These are phyloP conservation scores for Tubulanus polymorphus DNA, from an alignment of 2,888 invertebrate genomes.

Conservation along the genomic window DNA sequence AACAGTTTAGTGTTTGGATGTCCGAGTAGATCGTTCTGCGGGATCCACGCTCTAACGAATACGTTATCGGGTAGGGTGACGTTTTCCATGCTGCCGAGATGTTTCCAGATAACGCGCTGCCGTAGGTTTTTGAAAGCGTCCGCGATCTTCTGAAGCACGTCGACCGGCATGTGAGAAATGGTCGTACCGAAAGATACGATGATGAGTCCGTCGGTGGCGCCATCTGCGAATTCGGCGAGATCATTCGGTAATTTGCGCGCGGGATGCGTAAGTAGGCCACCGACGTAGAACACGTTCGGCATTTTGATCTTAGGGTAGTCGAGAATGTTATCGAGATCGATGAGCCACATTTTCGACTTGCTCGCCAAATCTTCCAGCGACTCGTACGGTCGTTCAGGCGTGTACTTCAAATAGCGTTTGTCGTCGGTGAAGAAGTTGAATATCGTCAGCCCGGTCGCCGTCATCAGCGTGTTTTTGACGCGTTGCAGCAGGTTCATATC, in stretches of 20 bases:
- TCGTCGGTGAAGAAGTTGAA: background rate
- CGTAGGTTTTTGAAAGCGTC: slow-evolving; percentile 19
- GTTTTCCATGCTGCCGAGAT: background rate
- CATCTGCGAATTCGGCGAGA: slow-evolving; percentile 19
- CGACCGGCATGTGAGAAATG: slow-evolving; percentile 13
- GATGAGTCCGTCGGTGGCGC: slow-evolving; percentile 23
- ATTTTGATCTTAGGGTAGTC: slow-evolving; percentile 20
- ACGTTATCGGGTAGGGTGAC: slow-evolving; percentile 9
- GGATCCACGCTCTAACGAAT: slow-evolving; percentile 23
- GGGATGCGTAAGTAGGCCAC: slow-evolving; percentile 19
- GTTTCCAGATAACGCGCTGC: background rate
- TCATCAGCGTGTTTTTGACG: background rate
- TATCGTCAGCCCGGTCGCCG: background rate
- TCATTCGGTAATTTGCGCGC: slow-evolving; percentile 18
- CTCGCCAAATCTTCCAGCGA: slow-evolving; percentile 5
- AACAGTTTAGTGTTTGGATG: slow-evolving; percentile 26
- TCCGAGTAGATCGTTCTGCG: slow-evolving; percentile 28
- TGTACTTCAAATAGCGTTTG: background rate
- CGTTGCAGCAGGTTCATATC: background rate
- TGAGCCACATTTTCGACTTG: slow-evolving; percentile 20
- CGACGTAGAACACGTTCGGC: slow-evolving; percentile 23
- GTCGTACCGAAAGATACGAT: slow-evolving; percentile 28
- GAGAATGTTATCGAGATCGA: slow-evolving; percentile 22
- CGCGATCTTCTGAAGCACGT: slow-evolving; percentile 13
- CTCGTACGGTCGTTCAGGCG: background rate